Conservation (phyloP, 2,113 vertebrate genomes). For the Pterocles burchelli region DNA sequence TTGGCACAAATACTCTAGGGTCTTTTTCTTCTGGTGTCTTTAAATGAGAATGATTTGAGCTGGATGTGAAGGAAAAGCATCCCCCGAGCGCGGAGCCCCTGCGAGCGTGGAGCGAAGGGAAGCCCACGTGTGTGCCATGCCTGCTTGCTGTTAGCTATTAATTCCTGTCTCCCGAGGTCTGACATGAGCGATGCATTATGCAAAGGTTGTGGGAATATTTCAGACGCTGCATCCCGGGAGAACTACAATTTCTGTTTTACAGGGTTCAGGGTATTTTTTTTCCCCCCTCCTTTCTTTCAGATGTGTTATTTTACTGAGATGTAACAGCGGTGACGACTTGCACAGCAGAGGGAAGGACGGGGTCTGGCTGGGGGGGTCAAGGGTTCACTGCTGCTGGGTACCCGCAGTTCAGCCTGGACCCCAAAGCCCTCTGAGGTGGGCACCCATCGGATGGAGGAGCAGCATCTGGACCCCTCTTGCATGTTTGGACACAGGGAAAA, state of each 20-base stretch:
- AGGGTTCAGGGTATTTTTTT: not conserved
- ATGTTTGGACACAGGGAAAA: not conserved
- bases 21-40: conserved; percentile 32
- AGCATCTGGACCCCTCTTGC: rapidly evolving
- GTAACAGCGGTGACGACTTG: not conserved
- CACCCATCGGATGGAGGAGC: not conserved
- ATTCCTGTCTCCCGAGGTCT: conserved; percentile 63
- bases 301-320: conserved; percentile 21
- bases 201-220: conserved; percentile 72
- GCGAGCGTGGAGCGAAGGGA: not conserved
- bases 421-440: not conserved
- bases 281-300: not conserved
- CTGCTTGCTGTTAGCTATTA: conserved; percentile 62
- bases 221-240: conserved; percentile 59
- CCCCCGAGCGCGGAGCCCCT: not conserved
- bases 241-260: conserved; percentile 59
- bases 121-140: conserved; percentile 67
- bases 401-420: rapidly evolving
- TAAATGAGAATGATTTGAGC: conserved; percentile 5
- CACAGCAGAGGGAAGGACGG: rapidly evolving
- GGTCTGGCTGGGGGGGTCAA: not conserved
- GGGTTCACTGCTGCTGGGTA: not conserved
- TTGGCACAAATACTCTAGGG: conserved; percentile 1
- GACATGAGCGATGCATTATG: conserved; percentile 67
- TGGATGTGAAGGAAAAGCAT: conserved; percentile 30